Evolutionary conservation across 2,113 vertebrate species (phyloP), one percentile per base, ranked within the genome.

Genomic region (Bagarius yarrelli): DNA sequence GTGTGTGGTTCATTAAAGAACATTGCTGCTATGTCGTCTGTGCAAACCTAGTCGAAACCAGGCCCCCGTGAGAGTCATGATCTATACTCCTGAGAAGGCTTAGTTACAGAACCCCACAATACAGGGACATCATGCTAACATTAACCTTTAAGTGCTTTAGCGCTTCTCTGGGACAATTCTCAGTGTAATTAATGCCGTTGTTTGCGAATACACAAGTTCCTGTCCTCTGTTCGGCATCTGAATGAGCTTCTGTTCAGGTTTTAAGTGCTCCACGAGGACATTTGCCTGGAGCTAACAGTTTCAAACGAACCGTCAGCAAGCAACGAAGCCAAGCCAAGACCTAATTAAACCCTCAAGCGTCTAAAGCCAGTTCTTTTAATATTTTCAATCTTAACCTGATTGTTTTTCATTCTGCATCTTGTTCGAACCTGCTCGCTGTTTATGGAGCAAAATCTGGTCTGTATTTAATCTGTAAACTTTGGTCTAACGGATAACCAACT

Each of bases 181-280:
- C 12, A 8, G 34, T 13, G 59, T 14, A n/a, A 36, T 52, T 64
- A 9, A 21, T 16, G 44, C 32, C 3, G 13, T 1, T 8, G 12
- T 56, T 70, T n/a, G 21, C 64, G 57, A 69, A 70, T 57, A 69
- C 50, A 25, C 77, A 21, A 25, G 2, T 23, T 57, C 81, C 76
- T 59, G 84, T 82, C 56, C 81, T 78, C 19, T 5, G 19, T 32
- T 34, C 21, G 27, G 50, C 5, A 21, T 34, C 47, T 30, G 69
- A 27, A 27, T 19, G 19, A 18, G 25, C 69, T 71, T 86, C 82
- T 87, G 78, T 85, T 88, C 86, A 52, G 74, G 57, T 30, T 66
- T 18, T 25, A 79, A 69, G 50, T 36, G 30, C 63, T 27, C 40
- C 13, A 6, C 52, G 14, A 23, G 63, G 44, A 50, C 44, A 50